These are phyloP conservation scores for Rhabdornis inornatus DNA, from an alignment of 2,113 vertebrate genomes.

Conservation along the genomic window DNA sequence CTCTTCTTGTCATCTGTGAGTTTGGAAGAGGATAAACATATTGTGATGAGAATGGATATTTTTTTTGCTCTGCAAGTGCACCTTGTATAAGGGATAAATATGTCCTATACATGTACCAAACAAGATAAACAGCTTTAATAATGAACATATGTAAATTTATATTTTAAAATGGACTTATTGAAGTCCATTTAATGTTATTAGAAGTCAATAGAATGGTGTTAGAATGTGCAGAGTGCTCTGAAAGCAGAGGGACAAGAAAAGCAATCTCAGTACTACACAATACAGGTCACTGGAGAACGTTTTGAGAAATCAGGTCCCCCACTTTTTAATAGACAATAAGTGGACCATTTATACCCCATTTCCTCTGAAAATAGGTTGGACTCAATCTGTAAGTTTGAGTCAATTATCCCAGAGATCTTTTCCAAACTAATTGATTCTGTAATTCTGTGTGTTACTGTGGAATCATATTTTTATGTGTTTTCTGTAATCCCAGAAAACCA, in stretches of 20 bases:
- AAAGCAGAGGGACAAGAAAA: background rate
- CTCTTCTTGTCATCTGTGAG: background rate
- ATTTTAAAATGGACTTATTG: background rate
- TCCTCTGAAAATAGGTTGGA: background rate
- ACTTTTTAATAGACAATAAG: background rate
- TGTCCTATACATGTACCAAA: background rate
- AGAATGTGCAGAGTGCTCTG: background rate
- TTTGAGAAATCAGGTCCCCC: background rate
- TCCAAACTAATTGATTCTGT: background rate
- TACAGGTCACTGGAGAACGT: background rate
- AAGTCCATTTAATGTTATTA: background rate
- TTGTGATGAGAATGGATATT: background rate
- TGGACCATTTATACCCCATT: background rate
- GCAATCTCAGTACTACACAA: background rate
- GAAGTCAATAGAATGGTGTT: background rate
- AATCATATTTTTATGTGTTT: background rate
- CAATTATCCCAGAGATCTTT: background rate
- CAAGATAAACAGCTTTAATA: background rate
- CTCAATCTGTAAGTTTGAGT: rapidly evolving
- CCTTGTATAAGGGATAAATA: background rate
- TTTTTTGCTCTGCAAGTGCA: background rate
- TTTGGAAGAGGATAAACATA: background rate
- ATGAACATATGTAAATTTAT: background rate
- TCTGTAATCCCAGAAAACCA: background rate
- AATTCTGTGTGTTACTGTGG: background rate